Base-by-base conservation (phyloP, 2,888 invertebrate species). In the Leptinotarsa juncta region DNA sequence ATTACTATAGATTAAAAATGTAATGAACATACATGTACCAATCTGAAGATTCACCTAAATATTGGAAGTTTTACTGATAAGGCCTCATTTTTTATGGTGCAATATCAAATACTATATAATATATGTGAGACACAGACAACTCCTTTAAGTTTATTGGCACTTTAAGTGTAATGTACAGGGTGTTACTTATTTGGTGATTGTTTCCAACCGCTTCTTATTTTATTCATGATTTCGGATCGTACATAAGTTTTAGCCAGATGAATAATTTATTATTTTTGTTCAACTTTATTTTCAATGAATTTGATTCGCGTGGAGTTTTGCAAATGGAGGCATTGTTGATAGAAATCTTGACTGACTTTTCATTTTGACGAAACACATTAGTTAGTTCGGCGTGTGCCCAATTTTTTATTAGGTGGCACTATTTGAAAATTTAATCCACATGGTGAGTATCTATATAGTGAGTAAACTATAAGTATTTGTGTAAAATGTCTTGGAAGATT, bases 131-230 rank as follows among this genome's bases (percentile, higher is more conserved):
- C 68, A 67, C 69, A 71, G 68, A 77, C 70, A 57, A 73, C 66
- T 73, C 51, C 10, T 72, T 72, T 70, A 71, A 23, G 10, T 42
- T 76, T 79, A 79, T 67, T 77, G 78, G 81, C 81, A 83, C 83
- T 79, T 78, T 80, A 78, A 80, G 75, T 79, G 80, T 81, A 76
- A 79, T 81, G 83, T 82, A 83, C 82, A 83, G 82, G 81, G 82
- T 82, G 81, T 81, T 79, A 75, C 69, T 20, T 51, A 42, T 42
- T 42, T 42, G 42, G 42, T 42, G 42, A 10, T 42, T 42, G 42
- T 42, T 42, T 42, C 42, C 42, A 42, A 42, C 42, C 10, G 42
- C 42, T 42, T 42, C 10, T 42, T 42, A 42, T 53, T 65, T 57
- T 49, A 55, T 55, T 14, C 67, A 32, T 32, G 50, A 60, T 42